Conservation (phyloP, 35 echinoderm and acorn worm species). For the Lytechinus pictus region DNA sequence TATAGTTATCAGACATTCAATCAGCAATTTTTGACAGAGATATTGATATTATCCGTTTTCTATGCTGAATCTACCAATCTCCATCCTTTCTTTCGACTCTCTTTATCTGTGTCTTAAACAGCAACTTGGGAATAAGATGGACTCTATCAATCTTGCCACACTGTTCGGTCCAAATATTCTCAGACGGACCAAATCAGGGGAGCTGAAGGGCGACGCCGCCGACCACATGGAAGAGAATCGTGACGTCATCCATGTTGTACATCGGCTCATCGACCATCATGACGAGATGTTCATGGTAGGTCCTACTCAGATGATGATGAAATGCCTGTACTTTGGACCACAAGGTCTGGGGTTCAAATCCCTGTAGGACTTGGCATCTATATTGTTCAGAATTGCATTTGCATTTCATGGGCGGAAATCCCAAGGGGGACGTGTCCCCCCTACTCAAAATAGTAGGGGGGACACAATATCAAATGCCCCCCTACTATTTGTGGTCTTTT, state of each 20-base stretch:
- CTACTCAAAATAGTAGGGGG: no score
- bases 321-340: no score
- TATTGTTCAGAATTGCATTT: no score
- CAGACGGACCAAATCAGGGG: conserved; percentile 82
- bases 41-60: neutral
- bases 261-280: conserved; percentile 68
- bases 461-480: no score
- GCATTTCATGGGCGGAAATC: no score
- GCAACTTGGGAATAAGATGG: conserved; percentile 92
- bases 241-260: conserved; percentile 81
- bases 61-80: neutral
- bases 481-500: no score
- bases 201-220: conserved; percentile 75
- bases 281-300: conserved; percentile 75
- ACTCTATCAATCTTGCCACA: conserved; percentile 83
- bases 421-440: no score
- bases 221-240: conserved; percentile 84
- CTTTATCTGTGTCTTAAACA: conserved; percentile 26
- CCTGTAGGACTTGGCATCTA: no score
- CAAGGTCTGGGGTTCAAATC: no score
- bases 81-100: neutral
- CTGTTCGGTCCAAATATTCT: conserved; percentile 99
- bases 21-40: neutral
- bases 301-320: no score
- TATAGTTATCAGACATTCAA: neutral